phyloP scores from a whole-genome alignment of 2,797 vertebrate genomes.

The Loriculus beryllinus region DNA sequence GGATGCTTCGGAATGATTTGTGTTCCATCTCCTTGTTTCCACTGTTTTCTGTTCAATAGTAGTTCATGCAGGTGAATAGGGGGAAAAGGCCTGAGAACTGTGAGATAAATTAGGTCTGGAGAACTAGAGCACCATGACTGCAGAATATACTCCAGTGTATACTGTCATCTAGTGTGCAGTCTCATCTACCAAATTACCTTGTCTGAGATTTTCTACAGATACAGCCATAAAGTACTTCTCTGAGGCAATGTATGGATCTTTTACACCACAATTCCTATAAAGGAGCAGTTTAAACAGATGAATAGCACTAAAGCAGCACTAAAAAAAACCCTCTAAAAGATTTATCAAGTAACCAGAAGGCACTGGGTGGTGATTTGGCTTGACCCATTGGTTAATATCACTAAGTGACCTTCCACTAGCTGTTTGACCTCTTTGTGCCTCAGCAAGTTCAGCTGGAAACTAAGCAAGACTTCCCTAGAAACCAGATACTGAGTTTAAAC shows the following conservation, averaged over 20 bases:
- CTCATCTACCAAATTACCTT: background rate
- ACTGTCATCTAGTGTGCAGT: background rate
- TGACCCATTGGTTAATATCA: slow-evolving; percentile 18
- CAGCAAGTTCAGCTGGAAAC: slow-evolving; percentile 52
- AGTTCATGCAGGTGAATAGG: background rate
- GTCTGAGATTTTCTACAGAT: background rate
- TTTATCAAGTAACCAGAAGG: background rate
- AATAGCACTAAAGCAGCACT: background rate
- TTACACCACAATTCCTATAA: background rate
- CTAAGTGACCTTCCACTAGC: slow-evolving; percentile 30
- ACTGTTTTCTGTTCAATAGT: background rate
- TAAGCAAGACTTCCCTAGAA: slow-evolving; percentile 67
- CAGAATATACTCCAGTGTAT: background rate
- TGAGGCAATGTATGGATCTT: background rate
- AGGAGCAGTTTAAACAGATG: slow-evolving; percentile 8
- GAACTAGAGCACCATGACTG: background rate
- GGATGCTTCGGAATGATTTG: background rate
- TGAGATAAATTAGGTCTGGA: background rate
- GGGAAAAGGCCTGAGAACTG: background rate
- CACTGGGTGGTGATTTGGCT: background rate
- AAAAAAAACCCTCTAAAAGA: background rate
- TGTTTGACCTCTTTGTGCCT: slow-evolving; percentile 32
- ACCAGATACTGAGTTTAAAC: slow-evolving; percentile 70
- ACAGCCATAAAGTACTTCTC: background rate
- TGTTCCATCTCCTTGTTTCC: background rate